Evolutionary conservation across 2,888 invertebrate species (phyloP), one percentile per base, ranked within the genome.

Genomic region (Linyphia triangularis): DNA sequence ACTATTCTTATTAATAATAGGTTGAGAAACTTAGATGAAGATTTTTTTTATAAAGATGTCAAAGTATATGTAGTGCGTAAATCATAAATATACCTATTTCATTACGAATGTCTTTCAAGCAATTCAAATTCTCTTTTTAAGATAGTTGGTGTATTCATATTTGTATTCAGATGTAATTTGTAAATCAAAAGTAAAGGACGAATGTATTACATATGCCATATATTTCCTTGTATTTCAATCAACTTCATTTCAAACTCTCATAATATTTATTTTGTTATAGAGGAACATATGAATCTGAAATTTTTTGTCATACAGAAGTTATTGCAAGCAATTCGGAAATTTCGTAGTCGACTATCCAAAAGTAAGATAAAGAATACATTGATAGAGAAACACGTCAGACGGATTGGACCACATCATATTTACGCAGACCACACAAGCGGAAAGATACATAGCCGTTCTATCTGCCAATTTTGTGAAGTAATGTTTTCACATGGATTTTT

Each of bases 361-460:
- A 24, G 24, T 13, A 16, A 67, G 67, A 67, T 67, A 67, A 67
- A 67, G 22, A 13, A 4, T n/a, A 2, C 33, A 33, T 67, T 67
- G 67, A 67, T 13, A 7, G 63, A 63, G 24, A 67, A 67, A 67
- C 30, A 22, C 22, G 67, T 67, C 33, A 33, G 24, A 24, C 61
- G 77, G 40, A 59, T 37, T 22, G 22, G 33, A 0, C 51, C 51
- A 51, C 51, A 51, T 51, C 51, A 24, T 70, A 37, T 61, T 77
- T 77, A 77, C 22, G 7, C 7, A 57, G 77, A 77, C 77, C 77
- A 63, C 77, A 43, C 77, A 77, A 24, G 61, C 16, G 16, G 37
- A 33, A 19, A 61, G 26, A 67, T 19, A 10, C 67, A 30, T 7
- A 40, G 22, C 10, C 16, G 19, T 22, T 43, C 24, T 70, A 26